Conservation (phyloP, 2,113 vertebrate genomes). For the Phrynosoma platyrhinos region DNA sequence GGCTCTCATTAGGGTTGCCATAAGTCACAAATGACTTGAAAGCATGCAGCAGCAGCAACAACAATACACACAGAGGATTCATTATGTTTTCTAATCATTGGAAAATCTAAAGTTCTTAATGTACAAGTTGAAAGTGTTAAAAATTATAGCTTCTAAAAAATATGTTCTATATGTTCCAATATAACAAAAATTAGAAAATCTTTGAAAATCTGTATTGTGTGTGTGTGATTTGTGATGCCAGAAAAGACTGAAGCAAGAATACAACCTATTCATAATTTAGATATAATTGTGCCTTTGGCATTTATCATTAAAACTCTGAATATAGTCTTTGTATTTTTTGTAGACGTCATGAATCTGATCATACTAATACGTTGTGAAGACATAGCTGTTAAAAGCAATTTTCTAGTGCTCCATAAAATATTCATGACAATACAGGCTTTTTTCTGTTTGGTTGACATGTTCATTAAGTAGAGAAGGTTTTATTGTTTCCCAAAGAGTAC, state of each 20-base stretch:
- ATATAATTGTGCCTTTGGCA: constrained; percentile 50
- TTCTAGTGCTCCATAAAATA: constrained; percentile 56
- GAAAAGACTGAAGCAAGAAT: constrained; percentile 35
- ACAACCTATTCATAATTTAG: constrained; percentile 56
- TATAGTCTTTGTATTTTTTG: constrained; percentile 80
- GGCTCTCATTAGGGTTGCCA: too few relatives aligned
- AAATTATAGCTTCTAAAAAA: neutral
- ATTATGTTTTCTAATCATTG: neutral
- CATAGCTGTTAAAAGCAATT: constrained; percentile 69
- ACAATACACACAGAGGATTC: neutral
- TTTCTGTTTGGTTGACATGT: constrained; percentile 66
- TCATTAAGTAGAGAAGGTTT: constrained; percentile 65
- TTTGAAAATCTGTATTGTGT: neutral
- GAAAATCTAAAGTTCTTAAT: neutral
- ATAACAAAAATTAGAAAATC: neutral
- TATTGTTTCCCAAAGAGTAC: constrained; percentile 66
- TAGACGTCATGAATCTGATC: constrained; percentile 77
- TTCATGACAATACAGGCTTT: constrained; percentile 67
- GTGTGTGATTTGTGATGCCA: constrained; percentile 23
- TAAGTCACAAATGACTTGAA: too few relatives aligned
- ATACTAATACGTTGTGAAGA: constrained; percentile 69
- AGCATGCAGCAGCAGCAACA: too few relatives aligned
- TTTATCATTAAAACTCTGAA: constrained; percentile 73
- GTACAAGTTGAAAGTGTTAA: neutral
- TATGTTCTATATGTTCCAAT: neutral